Evolutionary conservation across 1,140 invertebrate species (phyloP), one percentile per base, ranked within the genome.

Genomic region (Lordiphosa stackelbergi): DNA sequence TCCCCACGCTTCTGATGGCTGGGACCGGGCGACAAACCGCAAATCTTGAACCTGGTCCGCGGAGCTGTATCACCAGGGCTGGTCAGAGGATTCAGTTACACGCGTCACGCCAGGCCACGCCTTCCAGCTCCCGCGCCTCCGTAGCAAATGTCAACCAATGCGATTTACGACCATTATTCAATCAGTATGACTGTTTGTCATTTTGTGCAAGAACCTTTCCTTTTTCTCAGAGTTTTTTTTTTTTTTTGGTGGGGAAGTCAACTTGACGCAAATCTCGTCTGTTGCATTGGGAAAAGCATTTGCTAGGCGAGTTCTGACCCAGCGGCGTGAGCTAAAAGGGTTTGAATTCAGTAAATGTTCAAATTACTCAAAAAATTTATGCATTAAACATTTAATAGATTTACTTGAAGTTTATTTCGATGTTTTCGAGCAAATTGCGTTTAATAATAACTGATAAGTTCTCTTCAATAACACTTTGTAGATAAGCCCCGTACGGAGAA

Each of bases 151-250:
- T 83, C 75, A 65, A 46, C 63, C 75, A 81, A 83, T 83, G 77
- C 75, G 77, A 81, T 81, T 81, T 81, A 83, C 75, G 75, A 83
- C 75, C 75, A 81, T 81, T 81, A 81, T 81, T 81, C 75, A 81
- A 81, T 81, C 75, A 81, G 75, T 83, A 81, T 83, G 75, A 81
- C 75, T 83, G 77, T 81, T 83, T 81, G 75, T 81, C 77, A 81
- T 81, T 77, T 83, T 81, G 75, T 81, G 69, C 65, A 60, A 66
- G 66, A 72, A 64, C 51, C 45, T 31, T 34, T 24, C 38, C 38
- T 45, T 9, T 10, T 38, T 31, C 28, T 7, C 6, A 22, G 28
- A 24, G 22, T 36, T 46, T 47, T 47, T 60, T 52, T 51, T 37
- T 51, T 40, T 43, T 13, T 22, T 49, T 38, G 7, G 19, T 28